Conservation (phyloP, 1,140 invertebrate species). For the Meloidogyne hapla region DNA sequence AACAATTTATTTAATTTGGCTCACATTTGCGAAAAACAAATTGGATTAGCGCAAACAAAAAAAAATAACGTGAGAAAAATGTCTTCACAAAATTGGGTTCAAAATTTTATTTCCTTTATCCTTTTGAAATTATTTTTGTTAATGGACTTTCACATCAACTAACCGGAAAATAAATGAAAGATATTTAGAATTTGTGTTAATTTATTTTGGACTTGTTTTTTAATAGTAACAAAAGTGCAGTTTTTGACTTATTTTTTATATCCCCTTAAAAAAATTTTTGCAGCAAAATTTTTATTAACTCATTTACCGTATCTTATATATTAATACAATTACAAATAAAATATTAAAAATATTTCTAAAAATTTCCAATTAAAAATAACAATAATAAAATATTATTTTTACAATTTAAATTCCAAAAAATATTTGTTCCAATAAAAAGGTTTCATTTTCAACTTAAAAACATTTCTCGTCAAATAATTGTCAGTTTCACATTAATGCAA, state of each 20-base stretch:
- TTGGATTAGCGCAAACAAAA: neutral
- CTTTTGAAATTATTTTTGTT: too few species aligned
- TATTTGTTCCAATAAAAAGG: neutral
- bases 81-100: neutral
- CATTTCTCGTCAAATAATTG: neutral
- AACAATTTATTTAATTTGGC: neutral
- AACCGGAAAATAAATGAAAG: neutral
- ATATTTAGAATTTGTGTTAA: neutral
- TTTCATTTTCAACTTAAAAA: neutral
- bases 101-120: neutral
- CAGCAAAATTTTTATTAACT: too few species aligned
- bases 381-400: conserved; percentile 1
- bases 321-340: too few species aligned
- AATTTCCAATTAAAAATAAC: too few species aligned
- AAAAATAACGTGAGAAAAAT: neutral
- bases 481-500: conserved; percentile 3
- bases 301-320: too few species aligned
- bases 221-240: too few species aligned
- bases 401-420: neutral
- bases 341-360: too few species aligned
- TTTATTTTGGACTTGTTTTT: neutral
- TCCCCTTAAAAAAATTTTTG: too few species aligned
- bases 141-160: too few species aligned
- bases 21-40: neutral
- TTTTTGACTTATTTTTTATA: too few species aligned